Percentiles rank a stretch among this genome's conserved stretches.
Conservation (phyloP, 2,888 invertebrate species). For the Allygus modestus region DNA sequence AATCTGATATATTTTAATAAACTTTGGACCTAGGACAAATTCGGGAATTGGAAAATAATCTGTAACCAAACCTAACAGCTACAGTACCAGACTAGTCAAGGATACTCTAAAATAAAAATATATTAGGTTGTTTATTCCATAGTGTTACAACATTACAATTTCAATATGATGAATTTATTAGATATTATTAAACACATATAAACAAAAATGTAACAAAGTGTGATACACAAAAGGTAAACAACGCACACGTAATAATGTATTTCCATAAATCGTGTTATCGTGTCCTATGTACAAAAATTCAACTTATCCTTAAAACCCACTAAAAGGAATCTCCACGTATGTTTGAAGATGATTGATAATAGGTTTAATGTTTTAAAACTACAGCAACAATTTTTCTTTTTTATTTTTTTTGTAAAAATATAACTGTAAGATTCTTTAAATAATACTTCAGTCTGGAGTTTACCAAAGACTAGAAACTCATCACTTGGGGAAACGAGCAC, state of each 20-base stretch:
- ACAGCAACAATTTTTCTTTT: not conserved
- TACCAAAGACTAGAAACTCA: not conserved
- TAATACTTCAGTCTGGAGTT: conserved; percentile 4
- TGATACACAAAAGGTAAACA: not conserved
- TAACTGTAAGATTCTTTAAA: not conserved
- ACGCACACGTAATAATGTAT: not conserved
- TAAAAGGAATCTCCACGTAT: not conserved
- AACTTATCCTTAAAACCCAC: conserved; percentile 9
- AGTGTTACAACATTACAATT: not conserved
- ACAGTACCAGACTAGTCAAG: too few relatives aligned
- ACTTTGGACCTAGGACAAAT: too few relatives aligned
- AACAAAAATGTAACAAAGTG: conserved; percentile 25
- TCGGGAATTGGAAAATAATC: too few relatives aligned
- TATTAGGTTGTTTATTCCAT: conserved; percentile 1
- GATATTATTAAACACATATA: not conserved
- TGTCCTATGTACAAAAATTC: not conserved
- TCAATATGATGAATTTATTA: not conserved
- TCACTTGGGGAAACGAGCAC: not conserved
- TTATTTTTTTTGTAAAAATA: conserved; percentile 3
- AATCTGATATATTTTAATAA: too few relatives aligned
- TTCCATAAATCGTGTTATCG: not conserved
- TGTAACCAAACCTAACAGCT: too few relatives aligned
- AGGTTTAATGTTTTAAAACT: not conserved
- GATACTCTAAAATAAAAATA: too few relatives aligned
- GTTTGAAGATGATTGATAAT: not conserved